Evolutionary conservation across 2,888 invertebrate genomes (phyloP), one percentile per base, ranked within the genome.

Genomic region (Drepana falcataria): DNA sequence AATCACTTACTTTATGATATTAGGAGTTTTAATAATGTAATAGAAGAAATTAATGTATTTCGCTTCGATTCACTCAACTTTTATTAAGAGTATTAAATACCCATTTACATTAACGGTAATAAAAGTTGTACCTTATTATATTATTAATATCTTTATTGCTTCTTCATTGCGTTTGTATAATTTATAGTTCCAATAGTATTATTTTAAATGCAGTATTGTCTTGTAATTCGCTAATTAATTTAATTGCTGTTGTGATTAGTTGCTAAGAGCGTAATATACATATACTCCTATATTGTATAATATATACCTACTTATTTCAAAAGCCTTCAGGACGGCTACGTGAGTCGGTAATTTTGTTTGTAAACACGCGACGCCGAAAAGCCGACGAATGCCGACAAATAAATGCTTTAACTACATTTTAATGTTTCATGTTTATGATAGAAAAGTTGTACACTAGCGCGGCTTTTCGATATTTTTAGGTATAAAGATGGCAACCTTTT

Each of bases 341-440:
- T 81, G 81, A 77, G 9, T 44, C 44, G 44, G 44, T 40, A 7
- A 40, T 40, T 4, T 2, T 3, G 2, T 40, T 21, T 21, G 21
- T 21, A 1, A 21, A 40, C 1, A 40, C 40, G 40, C 4, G 40
- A 4, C 7, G 40, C 40, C 7, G 4, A 40, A 40, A 40, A 2
- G 40, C 4, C 4, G 6, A 3, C 7, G 7, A 4, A 6, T 3
- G 40, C 1, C 76, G 81, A 82, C 85, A 81, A 65, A 81, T 70
- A 82, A 88, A 90, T 88, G 90, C 90, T 90, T 90, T 91, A 91
- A 90, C 81, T 90, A 91, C 73, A 76, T 79, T 83, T 21, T 87
- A 83, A 88, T 85, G 83, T 87, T 89, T 81, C 86, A 83, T 75
- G 81, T 84, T 83, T 84, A 82, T 79, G 77, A 79, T 77, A 83